phyloP scores from a whole-genome alignment of 2,888 invertebrate genomes.

The Protodeltote pygarga region DNA sequence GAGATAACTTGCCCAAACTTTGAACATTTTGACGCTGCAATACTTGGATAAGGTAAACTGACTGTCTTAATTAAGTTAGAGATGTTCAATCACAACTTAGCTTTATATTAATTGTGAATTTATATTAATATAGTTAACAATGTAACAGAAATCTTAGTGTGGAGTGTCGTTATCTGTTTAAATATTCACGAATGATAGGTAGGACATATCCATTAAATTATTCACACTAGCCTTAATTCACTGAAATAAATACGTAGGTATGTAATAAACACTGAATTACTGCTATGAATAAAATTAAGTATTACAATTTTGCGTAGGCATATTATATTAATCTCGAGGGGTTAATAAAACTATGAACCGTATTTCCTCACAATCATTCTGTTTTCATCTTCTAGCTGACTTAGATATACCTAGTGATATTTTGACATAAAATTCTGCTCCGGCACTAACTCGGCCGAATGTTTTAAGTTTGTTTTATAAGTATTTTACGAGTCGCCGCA shows the following conservation, averaged over 20 bases:
- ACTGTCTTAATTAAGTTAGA: conserved; percentile 81
- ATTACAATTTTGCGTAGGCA: conserved; percentile 22
- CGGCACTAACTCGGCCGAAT: conserved; percentile 14
- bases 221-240: conserved; percentile 28
- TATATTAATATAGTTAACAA: conserved; percentile 57
- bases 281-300: conserved; percentile 31
- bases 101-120: conserved; percentile 61
- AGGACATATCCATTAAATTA: conserved; percentile 26
- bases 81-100: conserved; percentile 67
- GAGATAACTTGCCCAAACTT: conserved; percentile 83
- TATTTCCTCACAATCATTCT: conserved; percentile 54
- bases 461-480: conserved; percentile 51
- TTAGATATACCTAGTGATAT: conserved; percentile 58
- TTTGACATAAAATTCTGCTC: conserved; percentile 55
- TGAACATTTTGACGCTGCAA: conserved; percentile 83
- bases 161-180: conserved; percentile 16
- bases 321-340: conserved; percentile 30
- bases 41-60: conserved; percentile 83
- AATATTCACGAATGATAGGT: too few relatives aligned
- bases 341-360: conserved; percentile 47
- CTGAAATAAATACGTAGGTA: conserved; percentile 10
- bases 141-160: conserved; percentile 28
- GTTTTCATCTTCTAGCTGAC: conserved; percentile 56
- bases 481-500: conserved; percentile 54
- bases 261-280: conserved; percentile 15